Conservation (phyloP, 1,140 invertebrate species). For the Cecropterus lyciades region DNA sequence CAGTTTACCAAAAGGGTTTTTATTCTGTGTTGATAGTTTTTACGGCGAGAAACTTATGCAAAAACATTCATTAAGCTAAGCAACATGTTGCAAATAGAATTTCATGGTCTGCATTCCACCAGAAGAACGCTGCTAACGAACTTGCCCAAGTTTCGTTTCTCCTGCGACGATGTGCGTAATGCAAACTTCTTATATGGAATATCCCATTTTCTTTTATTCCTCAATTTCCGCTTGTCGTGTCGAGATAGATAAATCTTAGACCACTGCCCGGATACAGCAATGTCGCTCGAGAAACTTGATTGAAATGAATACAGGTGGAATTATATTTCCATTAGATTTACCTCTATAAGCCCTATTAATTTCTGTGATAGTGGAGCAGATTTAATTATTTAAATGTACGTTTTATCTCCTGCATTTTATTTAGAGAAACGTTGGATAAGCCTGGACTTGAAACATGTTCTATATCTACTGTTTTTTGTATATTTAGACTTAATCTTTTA, state of each 20-base stretch:
- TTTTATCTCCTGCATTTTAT: not conserved
- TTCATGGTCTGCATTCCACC: not conserved
- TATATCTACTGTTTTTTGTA: too few species aligned
- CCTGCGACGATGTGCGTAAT: too few species aligned
- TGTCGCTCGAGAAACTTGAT: slow-evolving; percentile 10
- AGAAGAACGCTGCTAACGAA: slow-evolving; percentile 3
- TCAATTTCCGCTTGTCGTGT: slow-evolving; percentile 13
- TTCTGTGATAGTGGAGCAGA: not conserved
- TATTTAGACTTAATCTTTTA: too few species aligned
- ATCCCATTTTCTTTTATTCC: slow-evolving; percentile 20
- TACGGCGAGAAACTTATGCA: too few species aligned
- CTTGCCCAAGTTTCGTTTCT: slow-evolving; percentile 3
- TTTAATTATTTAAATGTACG: not conserved
- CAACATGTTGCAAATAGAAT: too few species aligned
- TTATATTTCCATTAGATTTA: slow-evolving; percentile 12
- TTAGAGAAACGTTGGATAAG: too few species aligned
- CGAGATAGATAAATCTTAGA: not conserved
- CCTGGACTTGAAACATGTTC: too few species aligned
- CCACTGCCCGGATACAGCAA: slow-evolving; percentile 4
- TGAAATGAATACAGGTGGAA: not conserved
- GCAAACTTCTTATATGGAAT: slow-evolving; percentile 13
- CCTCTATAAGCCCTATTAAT: not conserved
- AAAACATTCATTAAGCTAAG: too few species aligned
- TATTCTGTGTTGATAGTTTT: not conserved
- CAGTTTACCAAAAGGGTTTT: too few species aligned